Percentiles rank a stretch among this genome's conserved stretches.
Evolutionary conservation across 2,888 invertebrate species (phyloP).

Genomic region (Arctia plantaginis): DNA sequence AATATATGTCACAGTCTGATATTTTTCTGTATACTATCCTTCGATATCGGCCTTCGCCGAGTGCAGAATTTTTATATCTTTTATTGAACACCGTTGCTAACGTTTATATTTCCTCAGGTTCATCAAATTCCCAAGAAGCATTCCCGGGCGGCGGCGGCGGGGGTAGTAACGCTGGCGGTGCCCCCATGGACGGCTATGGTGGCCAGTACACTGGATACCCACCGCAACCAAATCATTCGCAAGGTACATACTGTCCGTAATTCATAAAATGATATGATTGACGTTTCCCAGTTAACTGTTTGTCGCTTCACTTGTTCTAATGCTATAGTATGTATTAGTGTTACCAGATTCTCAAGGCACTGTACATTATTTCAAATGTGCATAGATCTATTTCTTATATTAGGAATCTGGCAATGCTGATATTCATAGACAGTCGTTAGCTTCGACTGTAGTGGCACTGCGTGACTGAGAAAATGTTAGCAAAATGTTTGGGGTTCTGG

Average conservation of each 20-base stretch:
- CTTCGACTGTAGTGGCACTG: slow-evolving; percentile 52
- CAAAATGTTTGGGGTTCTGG: slow-evolving; percentile 28
- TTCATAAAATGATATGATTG: background rate
- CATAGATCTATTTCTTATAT: background rate
- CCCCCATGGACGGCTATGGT: slow-evolving; percentile 93
- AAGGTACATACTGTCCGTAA: slow-evolving; percentile 87
- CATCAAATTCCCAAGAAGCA: slow-evolving; percentile 96
- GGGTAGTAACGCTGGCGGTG: slow-evolving; percentile 88
- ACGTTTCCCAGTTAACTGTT: slow-evolving; percentile 6
- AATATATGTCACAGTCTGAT: background rate
- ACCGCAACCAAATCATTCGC: slow-evolving; percentile 89
- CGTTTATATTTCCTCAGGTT: slow-evolving; percentile 83
- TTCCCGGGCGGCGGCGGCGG: slow-evolving; percentile 91
- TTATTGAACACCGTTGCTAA: background rate
- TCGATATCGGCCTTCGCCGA: background rate
- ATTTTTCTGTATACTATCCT: background rate
- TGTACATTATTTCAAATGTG: background rate
- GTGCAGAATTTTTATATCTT: background rate
- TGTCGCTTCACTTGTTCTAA: slow-evolving; percentile 32
- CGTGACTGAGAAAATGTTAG: slow-evolving; percentile 48
- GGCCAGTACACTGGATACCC: slow-evolving; percentile 88
- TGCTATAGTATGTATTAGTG: slow-evolving; percentile 14
- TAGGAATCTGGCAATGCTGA: slow-evolving; percentile 28
- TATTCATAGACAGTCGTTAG: slow-evolving; percentile 53
- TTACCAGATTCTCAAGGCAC: slow-evolving; percentile 7